phyloP scores from a whole-genome alignment of 2,113 vertebrate species.

The Phainopepla nitens region DNA sequence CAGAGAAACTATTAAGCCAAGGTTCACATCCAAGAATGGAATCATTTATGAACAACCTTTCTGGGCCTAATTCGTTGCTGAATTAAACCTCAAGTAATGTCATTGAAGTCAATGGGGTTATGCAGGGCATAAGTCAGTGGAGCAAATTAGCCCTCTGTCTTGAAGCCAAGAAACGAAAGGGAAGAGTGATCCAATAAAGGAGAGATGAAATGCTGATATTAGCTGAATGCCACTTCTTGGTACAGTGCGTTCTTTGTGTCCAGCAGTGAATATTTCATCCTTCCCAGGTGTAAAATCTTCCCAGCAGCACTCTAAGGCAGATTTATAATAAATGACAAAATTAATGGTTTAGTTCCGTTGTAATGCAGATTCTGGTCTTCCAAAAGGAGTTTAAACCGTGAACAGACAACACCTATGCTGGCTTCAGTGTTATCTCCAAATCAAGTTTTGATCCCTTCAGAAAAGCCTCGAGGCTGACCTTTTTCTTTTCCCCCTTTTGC shows the following conservation, averaged over 20 bases:
- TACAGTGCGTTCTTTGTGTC: neutral
- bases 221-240: slow-evolving; percentile 21
- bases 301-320: neutral
- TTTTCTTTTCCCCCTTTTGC: neutral
- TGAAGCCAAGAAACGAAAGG: slow-evolving; percentile 19
- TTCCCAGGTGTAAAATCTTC: slow-evolving; percentile 49
- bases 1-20: slow-evolving; percentile 26
- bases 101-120: slow-evolving; percentile 34
- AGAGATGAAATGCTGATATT: slow-evolving; percentile 34
- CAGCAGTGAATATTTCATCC: slow-evolving; percentile 31
- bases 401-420: neutral
- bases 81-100: slow-evolving; percentile 26
- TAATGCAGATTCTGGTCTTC: slow-evolving; percentile 11
- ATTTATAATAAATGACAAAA: slow-evolving; percentile 23
- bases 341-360: neutral
- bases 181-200: slow-evolving; percentile 25
- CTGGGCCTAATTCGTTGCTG: neutral
- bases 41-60: slow-evolving; percentile 40
- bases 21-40: neutral
- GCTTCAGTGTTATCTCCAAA: neutral
- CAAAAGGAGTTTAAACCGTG: neutral
- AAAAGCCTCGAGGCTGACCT: neutral
- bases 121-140: neutral
- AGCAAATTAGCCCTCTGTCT: slow-evolving; percentile 36
- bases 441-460: neutral